Base-by-base conservation (phyloP, 2,797 vertebrate species). In the Picus viridis region DNA sequence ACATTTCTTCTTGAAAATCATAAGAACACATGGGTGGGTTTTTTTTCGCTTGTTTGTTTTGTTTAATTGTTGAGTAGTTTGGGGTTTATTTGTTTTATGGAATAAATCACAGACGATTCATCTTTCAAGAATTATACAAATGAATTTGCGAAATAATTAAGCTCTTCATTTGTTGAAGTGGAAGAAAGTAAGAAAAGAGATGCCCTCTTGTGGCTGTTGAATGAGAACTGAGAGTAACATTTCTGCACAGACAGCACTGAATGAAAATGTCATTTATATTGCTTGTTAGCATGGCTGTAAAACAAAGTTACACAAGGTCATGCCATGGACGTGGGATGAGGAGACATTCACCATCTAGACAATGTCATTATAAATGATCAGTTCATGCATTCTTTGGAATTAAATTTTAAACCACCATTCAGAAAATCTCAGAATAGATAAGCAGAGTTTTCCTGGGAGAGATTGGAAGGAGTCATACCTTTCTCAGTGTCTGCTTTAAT, bases 191-290 rank as follows among this genome's bases (percentile, higher is more conserved):
- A 93, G 96, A 96, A 96, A 97, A 97, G 97, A 97, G 80, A 92
- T 95, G 97, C 97, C 97, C 97, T 96, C 98, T 97, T 95, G 97
- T 94, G 96, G 96, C 70, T 71, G 10, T 15, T 47, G 11, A 32
- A 72, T 63, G 47, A 30, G 72, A 81, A 12, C 13, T 12, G 32
- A 10, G 59, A 19, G 3, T 23, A 20, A 36, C 20, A 36, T 49
- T 79, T 58, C 47, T 15, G 1, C 1, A 16, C 56, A 3, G 32
- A 1, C n/a, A 10, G 20, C 3, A 1, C 73, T 59, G 54, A 72
- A n/a, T 0, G 26, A 68, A 4, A 5, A 13, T 19, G 51, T 12
- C 12, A 89, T 85, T 87, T 64, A 16, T 57, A 22, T 16, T 74
- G 23, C 49, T 26, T 59, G 43, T 62, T 86, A 3, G 16, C 58